Evolutionary conservation across 64 coral and sea anemone species (phyloP), one percentile per base, ranked within the genome.

Genomic region (Actinia tenebrosa): DNA sequence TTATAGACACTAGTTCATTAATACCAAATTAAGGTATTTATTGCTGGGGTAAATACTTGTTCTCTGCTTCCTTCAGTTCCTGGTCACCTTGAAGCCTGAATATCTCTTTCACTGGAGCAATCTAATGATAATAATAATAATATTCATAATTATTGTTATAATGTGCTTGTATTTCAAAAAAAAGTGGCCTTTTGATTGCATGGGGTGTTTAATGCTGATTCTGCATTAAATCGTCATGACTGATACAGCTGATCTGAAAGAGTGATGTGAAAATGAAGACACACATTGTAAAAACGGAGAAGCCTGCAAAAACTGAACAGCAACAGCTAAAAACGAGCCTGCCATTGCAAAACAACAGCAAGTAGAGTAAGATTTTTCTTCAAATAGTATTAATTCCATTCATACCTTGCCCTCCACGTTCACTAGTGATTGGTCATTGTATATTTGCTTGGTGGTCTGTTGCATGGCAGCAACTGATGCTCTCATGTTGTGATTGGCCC

Each of bases 401-500:
- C 4, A 16, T 89, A 99, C 97, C 86, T 92, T 99, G 25, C 92
- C 92, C 79, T 99, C 97, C 16, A 99, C 97, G 85, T 99, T 99
- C 10, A 99, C 89, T 17, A 99, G 79, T 11, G 97, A 99, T 46
- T 99, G 97, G 60, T 99, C 97, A 16, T 99, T 87, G 77, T 77
- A 95, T 84, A 99, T 99, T 60, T 99, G 97, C 79, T 92, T 91
- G 17, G 97, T 91, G 23, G 91, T 92, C 27, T 95, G 88, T 78
- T 99, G 91, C 82, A 99, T 99, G 3, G 97, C 97, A 6, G 90
- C 83, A 20, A 99, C 89, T 79, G 88, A 95, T 56, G 97, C 93
- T 54, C 97, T 88, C 88, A 99, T 80, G 88, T 99, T 99, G 77
- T 99, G 97, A 87, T 99, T 99, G 16, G 97, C 97, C 97, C 97